These are phyloP conservation scores for Alauda arvensis DNA, from an alignment of 2,797 vertebrate species.

Conservation along the genomic window DNA sequence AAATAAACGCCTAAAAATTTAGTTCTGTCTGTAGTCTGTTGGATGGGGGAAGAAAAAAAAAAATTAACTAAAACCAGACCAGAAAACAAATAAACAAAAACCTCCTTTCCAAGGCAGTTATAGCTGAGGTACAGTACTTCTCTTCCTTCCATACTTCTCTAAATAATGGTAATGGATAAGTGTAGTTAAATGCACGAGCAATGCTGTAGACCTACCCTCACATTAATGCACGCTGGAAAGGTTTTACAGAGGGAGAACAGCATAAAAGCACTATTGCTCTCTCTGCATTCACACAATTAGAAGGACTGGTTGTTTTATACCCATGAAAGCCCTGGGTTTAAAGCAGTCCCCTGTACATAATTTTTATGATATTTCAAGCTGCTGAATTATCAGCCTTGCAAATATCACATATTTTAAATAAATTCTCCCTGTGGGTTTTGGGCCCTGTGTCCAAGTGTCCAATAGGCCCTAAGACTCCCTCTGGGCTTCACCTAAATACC, in stretches of 20 bases:
- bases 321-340: not conserved
- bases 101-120: not conserved
- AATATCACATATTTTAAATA: not conserved
- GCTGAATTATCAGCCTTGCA: not conserved
- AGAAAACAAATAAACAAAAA: not conserved
- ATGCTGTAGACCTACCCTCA: not conserved
- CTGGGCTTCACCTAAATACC: not conserved
- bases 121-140: not conserved
- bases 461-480: not conserved
- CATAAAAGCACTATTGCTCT: not conserved
- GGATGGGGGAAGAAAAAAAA: not conserved
- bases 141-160: not conserved
- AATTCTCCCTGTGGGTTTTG: not conserved
- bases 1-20: not conserved
- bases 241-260: not conserved
- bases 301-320: not conserved
- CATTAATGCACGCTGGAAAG: not conserved
- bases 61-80: not conserved
- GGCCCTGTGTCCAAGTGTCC: not conserved
- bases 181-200: not conserved
- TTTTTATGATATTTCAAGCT: not conserved
- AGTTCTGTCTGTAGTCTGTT: not conserved
- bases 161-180: not conserved
- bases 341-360: not conserved
- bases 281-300: not conserved